Conservation (phyloP, 2,888 invertebrate species). For the Calameuta pallipes region DNA sequence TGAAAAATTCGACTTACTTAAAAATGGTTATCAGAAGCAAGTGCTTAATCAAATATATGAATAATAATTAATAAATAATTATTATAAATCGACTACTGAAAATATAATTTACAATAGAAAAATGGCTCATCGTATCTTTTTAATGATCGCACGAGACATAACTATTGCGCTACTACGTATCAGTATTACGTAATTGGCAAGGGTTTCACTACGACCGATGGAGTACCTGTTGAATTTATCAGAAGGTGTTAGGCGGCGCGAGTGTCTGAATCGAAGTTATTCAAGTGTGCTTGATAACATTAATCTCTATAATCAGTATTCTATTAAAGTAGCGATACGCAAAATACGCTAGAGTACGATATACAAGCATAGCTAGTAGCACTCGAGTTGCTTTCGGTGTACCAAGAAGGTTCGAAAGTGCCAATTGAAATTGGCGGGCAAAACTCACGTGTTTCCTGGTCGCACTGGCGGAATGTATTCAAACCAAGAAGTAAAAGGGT, state of each 20-base stretch:
- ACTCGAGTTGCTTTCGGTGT: not conserved
- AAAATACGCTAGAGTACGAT: not conserved
- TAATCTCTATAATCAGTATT: not conserved
- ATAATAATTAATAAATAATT: no score
- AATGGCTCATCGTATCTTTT: not conserved
- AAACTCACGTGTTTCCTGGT: conserved; percentile 51
- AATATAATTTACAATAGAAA: not conserved
- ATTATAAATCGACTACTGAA: not conserved
- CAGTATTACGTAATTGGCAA: not conserved
- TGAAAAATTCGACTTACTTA: not conserved
- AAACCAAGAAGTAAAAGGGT: conserved; percentile 52
- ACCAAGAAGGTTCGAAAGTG: not conserved
- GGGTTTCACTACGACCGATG: not conserved
- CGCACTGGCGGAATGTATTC: conserved; percentile 48
- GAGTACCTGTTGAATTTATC: not conserved
- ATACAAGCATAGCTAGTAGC: not conserved
- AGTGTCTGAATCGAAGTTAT: not conserved
- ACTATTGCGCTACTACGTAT: not conserved
- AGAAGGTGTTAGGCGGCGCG: not conserved
- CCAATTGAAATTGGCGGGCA: not conserved
- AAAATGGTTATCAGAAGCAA: not conserved
- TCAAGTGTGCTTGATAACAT: not conserved
- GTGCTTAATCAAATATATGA: no score
- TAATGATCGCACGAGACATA: not conserved
- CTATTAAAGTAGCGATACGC: not conserved